Base-by-base conservation (phyloP, 2,888 invertebrate species). In the Drosophila differens region DNA sequence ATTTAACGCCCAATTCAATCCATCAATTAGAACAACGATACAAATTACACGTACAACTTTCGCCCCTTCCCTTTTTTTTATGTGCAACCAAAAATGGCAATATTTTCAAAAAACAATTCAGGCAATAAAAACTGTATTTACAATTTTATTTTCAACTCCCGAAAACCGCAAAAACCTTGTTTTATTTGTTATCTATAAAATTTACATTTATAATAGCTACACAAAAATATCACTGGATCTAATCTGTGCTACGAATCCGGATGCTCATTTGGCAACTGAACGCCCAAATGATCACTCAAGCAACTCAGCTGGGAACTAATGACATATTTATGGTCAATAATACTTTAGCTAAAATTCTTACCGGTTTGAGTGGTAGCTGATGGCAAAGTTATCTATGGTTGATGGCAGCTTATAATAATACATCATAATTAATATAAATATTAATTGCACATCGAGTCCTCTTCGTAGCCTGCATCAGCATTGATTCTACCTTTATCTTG, bases 41-140 rank as follows among this genome's bases (percentile, higher is more conserved):
- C 30, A 65, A 78, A 58, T 70, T 60, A 79, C 57, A 51, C 57
- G 4, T 63, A 37, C 39, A 54, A 70, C 28, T 30, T 28, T 52
- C 30, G 16, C 10, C 30, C 41, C 35, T 14, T 57, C 41, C 30
- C 14, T 9, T 16, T 16, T 22, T 41, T 57, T 78, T 58, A 16
- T 79, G 63, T 75, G 41, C 65, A 79, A 75, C 58, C 63, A 58
- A 69, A 30, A 55, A 75, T 52, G 30, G 62, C 76, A 74, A 76
- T 68, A 81, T 80, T 83, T 76, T 74, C 39, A 39, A 58, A 66
- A 70, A 30, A 4, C 16, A n/a, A 63, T 59, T 76, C 81, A 59
- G 83, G 86, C 81, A 82, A 85, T 82, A 86, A 82, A 82, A 76
- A 68, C 71, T 59, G 70, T 69, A 74, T 64, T 70, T 79, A 39